These are phyloP conservation scores for Darevskia mixta DNA, from an alignment of 2,797 vertebrate genomes.

Conservation along the genomic window DNA sequence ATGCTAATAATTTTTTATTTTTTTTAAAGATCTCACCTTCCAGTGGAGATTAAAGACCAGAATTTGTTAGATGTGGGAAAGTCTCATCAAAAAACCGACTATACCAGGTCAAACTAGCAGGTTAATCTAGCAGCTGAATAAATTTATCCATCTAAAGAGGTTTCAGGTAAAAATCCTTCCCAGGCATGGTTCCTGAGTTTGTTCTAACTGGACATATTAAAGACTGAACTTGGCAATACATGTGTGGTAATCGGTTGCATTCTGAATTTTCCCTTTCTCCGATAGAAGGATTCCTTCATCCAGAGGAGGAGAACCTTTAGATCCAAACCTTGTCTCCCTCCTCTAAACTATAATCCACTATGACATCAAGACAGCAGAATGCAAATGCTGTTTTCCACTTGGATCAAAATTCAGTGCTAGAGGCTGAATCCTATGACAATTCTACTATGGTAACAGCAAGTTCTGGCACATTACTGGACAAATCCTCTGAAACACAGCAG, in stretches of 20 bases:
- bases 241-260: background rate
- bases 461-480: rapidly evolving
- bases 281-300: too few species aligned
- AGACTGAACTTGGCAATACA: background rate
- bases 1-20: background rate
- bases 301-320: too few species aligned
- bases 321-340: too few species aligned
- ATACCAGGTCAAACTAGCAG: background rate
- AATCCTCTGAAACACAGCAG: background rate
- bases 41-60: background rate
- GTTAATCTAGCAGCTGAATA: too few species aligned
- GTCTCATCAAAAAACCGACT: background rate
- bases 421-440: background rate
- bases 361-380: background rate
- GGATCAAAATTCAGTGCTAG: background rate
- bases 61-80: background rate
- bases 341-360: background rate
- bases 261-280: background rate
- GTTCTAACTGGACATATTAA: background rate
- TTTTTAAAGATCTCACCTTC: rapidly evolving
- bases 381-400: background rate
- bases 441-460: background rate
- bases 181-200: background rate
- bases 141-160: background rate
- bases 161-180: background rate